Evolutionary conservation across 2,888 invertebrate genomes (phyloP).

Genomic region (Vanessa cardui): DNA sequence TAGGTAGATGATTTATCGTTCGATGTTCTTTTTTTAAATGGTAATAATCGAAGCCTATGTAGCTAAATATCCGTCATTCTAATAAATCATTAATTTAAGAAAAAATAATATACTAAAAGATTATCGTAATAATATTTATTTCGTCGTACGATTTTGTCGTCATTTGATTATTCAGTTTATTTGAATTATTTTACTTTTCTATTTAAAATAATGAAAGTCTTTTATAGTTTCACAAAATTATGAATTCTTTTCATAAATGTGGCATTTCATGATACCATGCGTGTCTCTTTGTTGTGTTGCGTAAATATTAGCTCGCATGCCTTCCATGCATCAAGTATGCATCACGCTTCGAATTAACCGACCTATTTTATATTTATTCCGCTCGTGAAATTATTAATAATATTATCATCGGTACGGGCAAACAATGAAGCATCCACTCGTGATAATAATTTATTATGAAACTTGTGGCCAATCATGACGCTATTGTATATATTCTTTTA

Average conservation of each 20-base stretch:
- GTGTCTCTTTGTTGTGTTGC: conserved; percentile 24
- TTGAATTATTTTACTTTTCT: not conserved
- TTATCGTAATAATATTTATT: not conserved
- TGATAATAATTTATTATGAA: conserved; percentile 35
- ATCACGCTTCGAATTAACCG: conserved; percentile 27
- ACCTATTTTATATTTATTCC: conserved; percentile 29
- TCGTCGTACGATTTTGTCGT: not conserved
- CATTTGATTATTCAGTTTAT: not conserved
- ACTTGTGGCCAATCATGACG: conserved; percentile 30
- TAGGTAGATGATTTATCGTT: not conserved
- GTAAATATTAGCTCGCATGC: conserved; percentile 36
- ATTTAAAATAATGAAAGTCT: not conserved
- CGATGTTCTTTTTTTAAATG: too few relatives aligned
- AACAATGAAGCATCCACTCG: conserved; percentile 32
- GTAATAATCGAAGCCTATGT: too few relatives aligned
- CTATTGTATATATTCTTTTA: conserved; percentile 27
- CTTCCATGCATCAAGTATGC: conserved; percentile 28
- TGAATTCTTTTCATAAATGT: conserved; percentile 6
- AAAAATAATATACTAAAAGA: not conserved
- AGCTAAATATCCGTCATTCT: too few relatives aligned
- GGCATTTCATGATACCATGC: conserved; percentile 24
- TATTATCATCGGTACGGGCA: conserved; percentile 29
- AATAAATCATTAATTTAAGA: too few relatives aligned
- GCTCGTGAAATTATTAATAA: conserved; percentile 34
- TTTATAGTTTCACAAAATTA: conserved; percentile 4